Evolutionary conservation across 2,797 vertebrate genomes (phyloP).

Genomic region (Carcharodon carcharias): DNA sequence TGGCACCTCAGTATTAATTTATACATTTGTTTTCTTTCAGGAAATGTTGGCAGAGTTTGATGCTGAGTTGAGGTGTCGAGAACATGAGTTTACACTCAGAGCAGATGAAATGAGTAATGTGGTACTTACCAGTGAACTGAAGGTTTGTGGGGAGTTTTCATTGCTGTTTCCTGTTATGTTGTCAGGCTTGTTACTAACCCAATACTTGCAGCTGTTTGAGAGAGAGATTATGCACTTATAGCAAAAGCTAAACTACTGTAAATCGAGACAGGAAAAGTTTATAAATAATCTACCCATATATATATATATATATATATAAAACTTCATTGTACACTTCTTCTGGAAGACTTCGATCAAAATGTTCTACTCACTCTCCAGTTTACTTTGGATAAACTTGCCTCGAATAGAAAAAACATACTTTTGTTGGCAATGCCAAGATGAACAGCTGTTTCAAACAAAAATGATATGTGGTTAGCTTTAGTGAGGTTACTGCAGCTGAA

Average conservation of each 20-base stretch:
- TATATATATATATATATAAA: neutral
- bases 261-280: neutral
- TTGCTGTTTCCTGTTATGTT: neutral
- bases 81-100: conserved; percentile 60
- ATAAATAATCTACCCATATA: neutral
- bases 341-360: neutral
- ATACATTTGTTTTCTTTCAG: conserved; percentile 47
- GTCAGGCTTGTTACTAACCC: neutral
- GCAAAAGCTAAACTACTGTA: neutral
- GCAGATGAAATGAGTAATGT: conserved; percentile 55
- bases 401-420: neutral
- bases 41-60: conserved; percentile 63
- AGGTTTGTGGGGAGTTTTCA: conserved; percentile 51
- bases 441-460: neutral
- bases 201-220: neutral
- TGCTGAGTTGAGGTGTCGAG: conserved; percentile 52
- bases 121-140: conserved; percentile 59
- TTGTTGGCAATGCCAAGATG: too few species aligned
- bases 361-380: neutral
- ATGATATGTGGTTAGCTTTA: neutral
- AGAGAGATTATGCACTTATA: neutral
- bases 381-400: neutral
- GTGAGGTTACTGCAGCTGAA: neutral
- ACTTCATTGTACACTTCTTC: neutral
- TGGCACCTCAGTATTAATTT: neutral